phyloP scores from a whole-genome alignment of 2,888 invertebrate genomes.

The Adelognathus sp. region DNA sequence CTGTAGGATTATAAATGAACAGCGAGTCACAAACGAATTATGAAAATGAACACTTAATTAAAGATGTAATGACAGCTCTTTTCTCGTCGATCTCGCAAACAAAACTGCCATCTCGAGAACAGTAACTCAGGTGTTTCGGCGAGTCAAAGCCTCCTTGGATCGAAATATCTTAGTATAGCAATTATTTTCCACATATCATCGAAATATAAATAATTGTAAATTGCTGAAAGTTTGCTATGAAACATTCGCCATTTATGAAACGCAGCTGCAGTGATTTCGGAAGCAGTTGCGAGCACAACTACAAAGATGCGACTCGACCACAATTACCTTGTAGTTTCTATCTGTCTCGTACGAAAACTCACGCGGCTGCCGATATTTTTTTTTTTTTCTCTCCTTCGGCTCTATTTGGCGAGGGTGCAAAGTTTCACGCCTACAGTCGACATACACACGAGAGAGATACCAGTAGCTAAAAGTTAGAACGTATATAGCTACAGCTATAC shows the following conservation, averaged over 20 bases:
- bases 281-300: neutral
- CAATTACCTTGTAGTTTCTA: conserved; percentile 66
- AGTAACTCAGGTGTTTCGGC: too few relatives aligned
- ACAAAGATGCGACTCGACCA: conserved; percentile 67
- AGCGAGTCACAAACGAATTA: neutral
- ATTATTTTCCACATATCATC: neutral
- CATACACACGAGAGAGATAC: neutral
- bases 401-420: conserved; percentile 47
- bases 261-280: conserved; percentile 2
- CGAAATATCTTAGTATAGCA: too few relatives aligned
- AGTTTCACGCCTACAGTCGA: conserved; percentile 48
- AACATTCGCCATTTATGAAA: too few relatives aligned
- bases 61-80: too few relatives aligned
- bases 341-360: conserved; percentile 18
- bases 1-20: neutral
- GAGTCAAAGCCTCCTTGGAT: too few relatives aligned
- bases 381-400: too few relatives aligned
- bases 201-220: too few relatives aligned
- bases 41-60: too few relatives aligned
- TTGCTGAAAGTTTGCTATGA: too few relatives aligned
- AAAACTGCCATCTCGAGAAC: too few relatives aligned
- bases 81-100: too few relatives aligned
- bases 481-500: neutral
- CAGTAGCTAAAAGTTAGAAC: conserved; percentile 38
- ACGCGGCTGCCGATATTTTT: conserved; percentile 1